Percentiles rank a stretch among this genome's conserved stretches.
Conservation (phyloP, 1,140 invertebrate genomes). For the Apis cerana region DNA sequence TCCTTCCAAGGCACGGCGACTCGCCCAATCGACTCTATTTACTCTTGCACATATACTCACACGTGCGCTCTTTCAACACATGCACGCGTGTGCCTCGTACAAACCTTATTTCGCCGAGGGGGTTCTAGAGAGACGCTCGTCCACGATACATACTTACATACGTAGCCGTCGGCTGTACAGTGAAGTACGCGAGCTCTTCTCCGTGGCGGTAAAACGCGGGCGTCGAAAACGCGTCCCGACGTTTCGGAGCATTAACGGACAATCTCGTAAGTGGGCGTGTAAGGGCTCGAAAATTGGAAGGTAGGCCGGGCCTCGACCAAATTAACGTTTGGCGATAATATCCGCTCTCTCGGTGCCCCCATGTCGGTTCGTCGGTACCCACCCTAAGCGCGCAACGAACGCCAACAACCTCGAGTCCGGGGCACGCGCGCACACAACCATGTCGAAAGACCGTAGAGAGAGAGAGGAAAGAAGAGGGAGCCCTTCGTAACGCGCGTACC, state of each 20-base stretch:
- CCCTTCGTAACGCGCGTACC: neutral
- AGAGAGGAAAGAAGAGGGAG: neutral
- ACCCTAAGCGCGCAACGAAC: conserved; percentile 58
- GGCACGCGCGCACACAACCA: conserved; percentile 38
- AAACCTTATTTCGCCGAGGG: neutral
- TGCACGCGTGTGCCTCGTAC: neutral
- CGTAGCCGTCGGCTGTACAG: neutral
- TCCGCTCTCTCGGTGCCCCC: conserved; percentile 74
- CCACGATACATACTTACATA: neutral
- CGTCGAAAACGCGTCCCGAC: conserved; percentile 74
- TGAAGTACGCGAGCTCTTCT: conserved; percentile 20
- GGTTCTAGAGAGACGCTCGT: neutral
- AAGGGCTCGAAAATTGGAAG: conserved; percentile 81
- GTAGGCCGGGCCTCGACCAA: conserved; percentile 79
- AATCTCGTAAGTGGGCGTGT: conserved; percentile 81
- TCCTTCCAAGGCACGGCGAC: no score
- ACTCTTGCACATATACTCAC: neutral
- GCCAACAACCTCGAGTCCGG: conserved; percentile 50
- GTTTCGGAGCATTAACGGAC: conserved; percentile 78
- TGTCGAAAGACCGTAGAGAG: neutral
- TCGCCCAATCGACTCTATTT: conserved; percentile 2
- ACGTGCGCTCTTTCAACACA: neutral
- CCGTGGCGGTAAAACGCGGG: conserved; percentile 62
- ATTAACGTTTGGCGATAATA: conserved; percentile 82
- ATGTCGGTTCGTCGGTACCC: conserved; percentile 49